These are phyloP conservation scores for Mesochorus sp. DNA, from an alignment of 2,888 invertebrate genomes.

Conservation along the genomic window DNA sequence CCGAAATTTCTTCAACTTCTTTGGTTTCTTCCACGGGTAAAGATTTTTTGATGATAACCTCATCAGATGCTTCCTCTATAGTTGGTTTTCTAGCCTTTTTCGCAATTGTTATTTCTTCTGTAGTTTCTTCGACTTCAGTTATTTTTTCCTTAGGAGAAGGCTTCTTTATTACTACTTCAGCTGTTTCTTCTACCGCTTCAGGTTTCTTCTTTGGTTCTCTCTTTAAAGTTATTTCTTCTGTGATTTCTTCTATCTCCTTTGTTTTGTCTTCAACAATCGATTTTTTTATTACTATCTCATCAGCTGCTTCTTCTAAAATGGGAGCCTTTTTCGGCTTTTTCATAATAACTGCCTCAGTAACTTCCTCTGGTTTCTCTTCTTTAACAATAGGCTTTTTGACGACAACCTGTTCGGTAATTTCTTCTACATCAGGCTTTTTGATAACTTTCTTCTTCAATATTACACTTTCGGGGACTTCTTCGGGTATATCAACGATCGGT, in stretches of 20 bases:
- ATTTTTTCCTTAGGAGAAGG: constrained; percentile 65
- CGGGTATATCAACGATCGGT: too few species aligned
- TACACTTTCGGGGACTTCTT: constrained; percentile 67
- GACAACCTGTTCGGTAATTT: constrained; percentile 68
- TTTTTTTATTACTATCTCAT: constrained; percentile 75
- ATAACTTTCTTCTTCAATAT: constrained; percentile 71
- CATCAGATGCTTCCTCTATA: constrained; percentile 74
- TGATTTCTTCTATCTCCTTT: constrained; percentile 67
- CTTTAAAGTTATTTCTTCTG: constrained; percentile 66
- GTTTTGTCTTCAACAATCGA: constrained; percentile 65
- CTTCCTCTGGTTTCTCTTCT: constrained; percentile 67
- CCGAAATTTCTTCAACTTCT: constrained; percentile 67
- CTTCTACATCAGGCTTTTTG: constrained; percentile 66
- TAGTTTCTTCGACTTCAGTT: constrained; percentile 69
- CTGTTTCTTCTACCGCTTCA: constrained; percentile 77
- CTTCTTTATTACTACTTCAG: constrained; percentile 67
- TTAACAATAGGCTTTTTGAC: constrained; percentile 69
- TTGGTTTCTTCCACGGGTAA: constrained; percentile 66
- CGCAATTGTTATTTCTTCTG: constrained; percentile 76
- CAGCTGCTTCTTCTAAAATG: constrained; percentile 67
- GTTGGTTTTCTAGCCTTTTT: constrained; percentile 68
- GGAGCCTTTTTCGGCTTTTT: constrained; percentile 67
- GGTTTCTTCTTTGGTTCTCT: constrained; percentile 70
- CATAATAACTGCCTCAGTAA: constrained; percentile 56
- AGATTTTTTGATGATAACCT: constrained; percentile 77